Conservation (phyloP, 2,797 vertebrate species). For the Gallinago solitaria region DNA sequence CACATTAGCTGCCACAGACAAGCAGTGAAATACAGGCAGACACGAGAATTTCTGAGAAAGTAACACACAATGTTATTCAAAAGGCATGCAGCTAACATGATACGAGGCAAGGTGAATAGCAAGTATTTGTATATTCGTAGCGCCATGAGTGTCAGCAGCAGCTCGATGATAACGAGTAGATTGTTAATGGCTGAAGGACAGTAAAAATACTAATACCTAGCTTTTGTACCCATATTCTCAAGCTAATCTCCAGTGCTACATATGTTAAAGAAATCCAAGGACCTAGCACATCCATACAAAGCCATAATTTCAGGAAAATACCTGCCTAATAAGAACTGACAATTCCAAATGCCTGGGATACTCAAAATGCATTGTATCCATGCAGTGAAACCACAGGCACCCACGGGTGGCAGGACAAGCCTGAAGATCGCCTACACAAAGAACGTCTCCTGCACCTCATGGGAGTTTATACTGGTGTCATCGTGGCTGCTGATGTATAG, state of each 20-base stretch:
- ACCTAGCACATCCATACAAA: neutral
- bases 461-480: neutral
- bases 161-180: neutral
- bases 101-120: fast-evolving
- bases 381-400: neutral
- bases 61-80: neutral
- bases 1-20: neutral
- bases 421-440: neutral
- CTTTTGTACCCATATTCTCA: neutral
- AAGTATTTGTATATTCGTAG: fast-evolving
- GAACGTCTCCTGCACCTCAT: neutral
- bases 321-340: neutral
- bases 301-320: neutral
- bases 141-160: neutral
- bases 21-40: neutral
- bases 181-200: neutral
- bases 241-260: neutral
- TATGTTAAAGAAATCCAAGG: neutral
- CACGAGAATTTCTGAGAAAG: neutral
- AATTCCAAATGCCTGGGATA: neutral
- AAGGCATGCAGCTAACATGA: neutral
- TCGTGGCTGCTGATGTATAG: neutral
- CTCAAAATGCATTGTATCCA: neutral
- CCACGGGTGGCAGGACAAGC: neutral
- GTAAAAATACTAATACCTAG: neutral